These are phyloP conservation scores for Apocrypta bakeri DNA, from an alignment of 1,140 invertebrate genomes.

Conservation along the genomic window DNA sequence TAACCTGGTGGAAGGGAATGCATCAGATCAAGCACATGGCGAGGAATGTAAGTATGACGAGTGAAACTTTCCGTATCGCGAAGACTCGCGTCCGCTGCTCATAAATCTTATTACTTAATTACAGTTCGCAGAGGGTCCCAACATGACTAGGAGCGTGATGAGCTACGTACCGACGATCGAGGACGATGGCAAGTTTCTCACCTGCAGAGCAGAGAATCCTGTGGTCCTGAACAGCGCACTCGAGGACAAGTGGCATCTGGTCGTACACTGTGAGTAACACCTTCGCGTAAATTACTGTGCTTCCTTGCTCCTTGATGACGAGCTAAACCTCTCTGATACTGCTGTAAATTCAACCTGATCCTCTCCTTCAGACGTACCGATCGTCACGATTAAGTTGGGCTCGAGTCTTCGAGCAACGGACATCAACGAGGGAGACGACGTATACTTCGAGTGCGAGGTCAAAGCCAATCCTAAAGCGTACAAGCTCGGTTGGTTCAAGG, in stretches of 20 bases:
- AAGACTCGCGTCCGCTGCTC: too few relatives aligned
- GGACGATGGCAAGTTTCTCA: conserved; percentile 81
- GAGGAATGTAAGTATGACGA: conserved; percentile 82
- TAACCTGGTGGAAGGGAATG: conserved; percentile 88
- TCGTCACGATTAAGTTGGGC: conserved; percentile 85
- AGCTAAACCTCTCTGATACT: too few relatives aligned
- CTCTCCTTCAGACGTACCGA: conserved; percentile 82
- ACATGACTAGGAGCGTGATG: conserved; percentile 65
- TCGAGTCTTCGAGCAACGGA: conserved; percentile 87
- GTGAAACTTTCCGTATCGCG: too few relatives aligned
- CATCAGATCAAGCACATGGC: conserved; percentile 86
- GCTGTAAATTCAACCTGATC: too few relatives aligned
- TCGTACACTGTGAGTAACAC: conserved; percentile 76
- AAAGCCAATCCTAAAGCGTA: conserved; percentile 87
- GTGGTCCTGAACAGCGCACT: conserved; percentile 69
- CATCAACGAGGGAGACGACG: conserved; percentile 93
- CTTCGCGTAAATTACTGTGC: too few relatives aligned
- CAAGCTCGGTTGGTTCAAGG: conserved; percentile 88
- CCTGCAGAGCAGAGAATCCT: conserved; percentile 81
- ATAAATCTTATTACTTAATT: too few relatives aligned
- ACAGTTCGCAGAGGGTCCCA: conserved; percentile 64
- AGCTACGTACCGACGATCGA: conserved; percentile 79
- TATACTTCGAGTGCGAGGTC: conserved; percentile 93
- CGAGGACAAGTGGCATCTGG: conserved; percentile 73
- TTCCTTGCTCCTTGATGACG: too few relatives aligned